Evolutionary conservation across 2,797 vertebrate species (phyloP), one percentile per base, ranked within the genome.

Genomic region (Acrossocheilus fasciatus): DNA sequence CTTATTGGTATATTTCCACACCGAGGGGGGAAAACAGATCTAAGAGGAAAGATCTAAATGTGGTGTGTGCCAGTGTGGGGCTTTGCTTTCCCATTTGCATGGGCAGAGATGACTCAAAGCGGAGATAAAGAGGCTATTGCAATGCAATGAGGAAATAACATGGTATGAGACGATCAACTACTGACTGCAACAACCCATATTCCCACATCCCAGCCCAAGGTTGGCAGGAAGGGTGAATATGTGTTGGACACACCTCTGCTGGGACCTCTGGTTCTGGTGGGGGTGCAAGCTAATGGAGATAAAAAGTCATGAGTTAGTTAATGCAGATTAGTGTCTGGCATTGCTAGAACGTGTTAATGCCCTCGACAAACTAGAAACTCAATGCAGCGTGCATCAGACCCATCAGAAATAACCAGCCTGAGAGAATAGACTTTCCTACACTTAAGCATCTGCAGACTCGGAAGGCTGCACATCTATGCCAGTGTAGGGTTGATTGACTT

Each of bases 241-340:
- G 90, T 90, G 88, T 94, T 88, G 90, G 93, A 97, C 98, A 96
- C 96, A 99, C 98, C 98, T 99, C 97, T n/a, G 96, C 93, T 64
- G 96, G 92, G 93, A 94, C 96, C 92, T 98, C 97, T 23, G 96
- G 93, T 91, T 98, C 98, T 26, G 96, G 96, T 79, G 96, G 93
- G 43, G 96, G 97, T 90, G 97, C 93, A 95, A 97, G 97, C 98
- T 98, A 92, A 94, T 94, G 95, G 96, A 96, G 95, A 96, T 91
- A 97, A 96, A 96, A 97, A 91, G 89, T 90, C 91, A 77, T 69
- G 45, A 87, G 93, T 96, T 95, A 96, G 94, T 95, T 39, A 78
- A 85, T 57, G 74, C 59, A 89, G 66, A 89, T 77, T 43, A 81
- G 70, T n/a, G 47, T 84, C 45, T 75, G 82, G 34, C 72, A 84